Evolutionary conservation across 2,113 vertebrate species (phyloP).

Genomic region (Hippocampus abdominalis): DNA sequence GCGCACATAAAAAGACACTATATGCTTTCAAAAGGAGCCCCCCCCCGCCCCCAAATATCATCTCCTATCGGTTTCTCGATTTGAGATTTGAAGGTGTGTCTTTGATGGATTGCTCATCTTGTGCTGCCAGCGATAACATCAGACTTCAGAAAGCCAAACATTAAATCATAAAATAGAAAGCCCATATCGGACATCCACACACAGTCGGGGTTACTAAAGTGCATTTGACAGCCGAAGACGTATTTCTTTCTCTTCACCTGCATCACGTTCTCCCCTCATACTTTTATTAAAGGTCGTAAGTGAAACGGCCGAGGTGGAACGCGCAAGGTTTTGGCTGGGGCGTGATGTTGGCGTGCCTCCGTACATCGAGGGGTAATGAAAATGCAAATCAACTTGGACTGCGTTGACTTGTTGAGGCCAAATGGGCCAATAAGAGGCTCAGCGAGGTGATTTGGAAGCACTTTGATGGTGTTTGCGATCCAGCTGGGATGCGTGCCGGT

Average conservation of each 20-base stretch:
- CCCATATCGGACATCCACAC: neutral
- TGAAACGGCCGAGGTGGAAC: neutral
- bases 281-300: neutral
- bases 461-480: constrained; percentile 4
- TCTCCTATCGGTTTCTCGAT: neutral
- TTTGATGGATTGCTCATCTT: neutral
- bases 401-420: neutral
- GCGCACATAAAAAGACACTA: neutral
- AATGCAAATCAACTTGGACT: constrained; percentile 8
- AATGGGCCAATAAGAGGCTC: constrained; percentile 8
- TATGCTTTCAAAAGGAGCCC: neutral
- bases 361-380: neutral
- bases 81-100: neutral
- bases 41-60: neutral
- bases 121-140: neutral
- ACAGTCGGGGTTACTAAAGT: neutral
- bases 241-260: neutral
- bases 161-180: neutral
- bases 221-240: neutral
- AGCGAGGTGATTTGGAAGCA: constrained; percentile 2
- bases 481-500: neutral
- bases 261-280: neutral
- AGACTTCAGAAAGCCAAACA: neutral
- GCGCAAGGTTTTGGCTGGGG: neutral
- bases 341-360: neutral